Conservation (phyloP, 2,113 vertebrate genomes). For the Odontesthes bonariensis region DNA sequence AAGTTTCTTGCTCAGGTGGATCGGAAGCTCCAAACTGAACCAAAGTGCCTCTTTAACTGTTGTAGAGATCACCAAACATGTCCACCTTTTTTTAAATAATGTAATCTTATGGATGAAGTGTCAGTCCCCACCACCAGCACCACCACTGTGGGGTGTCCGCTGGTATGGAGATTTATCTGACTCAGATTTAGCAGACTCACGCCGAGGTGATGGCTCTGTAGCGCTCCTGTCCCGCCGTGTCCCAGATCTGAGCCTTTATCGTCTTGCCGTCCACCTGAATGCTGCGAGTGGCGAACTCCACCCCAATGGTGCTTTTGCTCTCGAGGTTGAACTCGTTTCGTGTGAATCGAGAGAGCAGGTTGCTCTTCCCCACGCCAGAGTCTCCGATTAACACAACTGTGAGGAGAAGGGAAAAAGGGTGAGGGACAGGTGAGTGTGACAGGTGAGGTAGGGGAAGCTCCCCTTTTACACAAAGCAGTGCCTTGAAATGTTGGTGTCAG, state of each 20-base stretch:
- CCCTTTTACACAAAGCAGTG: neutral
- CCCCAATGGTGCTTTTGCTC: conserved; percentile 98
- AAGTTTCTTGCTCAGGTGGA: neutral
- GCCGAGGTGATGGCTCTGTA: conserved; percentile 98
- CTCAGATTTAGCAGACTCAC: conserved; percentile 81
- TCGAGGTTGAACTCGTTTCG: conserved; percentile 98
- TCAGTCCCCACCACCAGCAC: neutral
- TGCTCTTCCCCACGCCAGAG: conserved; percentile 86
- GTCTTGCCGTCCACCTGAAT: conserved; percentile 99
- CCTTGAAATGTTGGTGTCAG: neutral
- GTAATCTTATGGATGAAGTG: neutral
- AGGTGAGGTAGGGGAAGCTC: neutral
- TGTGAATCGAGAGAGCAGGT: conserved; percentile 91
- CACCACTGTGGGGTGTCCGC: neutral
- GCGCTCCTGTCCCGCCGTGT: conserved; percentile 96
- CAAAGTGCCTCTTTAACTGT: neutral
- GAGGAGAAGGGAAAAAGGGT: conserved; percentile 21
- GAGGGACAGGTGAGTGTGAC: neutral
- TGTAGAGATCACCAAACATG: neutral
- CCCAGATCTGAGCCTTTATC: conserved; percentile 99
- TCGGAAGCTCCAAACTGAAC: neutral
- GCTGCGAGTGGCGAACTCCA: conserved; percentile 97
- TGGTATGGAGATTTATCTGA: conserved; percentile 13
- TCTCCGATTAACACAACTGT: conserved; percentile 90
- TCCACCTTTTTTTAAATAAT: neutral